Percentiles rank a stretch among this genome's conserved stretches.
These are phyloP conservation scores for Pelobates cultripes DNA, from an alignment of 2,797 vertebrate genomes.

Conservation along the genomic window DNA sequence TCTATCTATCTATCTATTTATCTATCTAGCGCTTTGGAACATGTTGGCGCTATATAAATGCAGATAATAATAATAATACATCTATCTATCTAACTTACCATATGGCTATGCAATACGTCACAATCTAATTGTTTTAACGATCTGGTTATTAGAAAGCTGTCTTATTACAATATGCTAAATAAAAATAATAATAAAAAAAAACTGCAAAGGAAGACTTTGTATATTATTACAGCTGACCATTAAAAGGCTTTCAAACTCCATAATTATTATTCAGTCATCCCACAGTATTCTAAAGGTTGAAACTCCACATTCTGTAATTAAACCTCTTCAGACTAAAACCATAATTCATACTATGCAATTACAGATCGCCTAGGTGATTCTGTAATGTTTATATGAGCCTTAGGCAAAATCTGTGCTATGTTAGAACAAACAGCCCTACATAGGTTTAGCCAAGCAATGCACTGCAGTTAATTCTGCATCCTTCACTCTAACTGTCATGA, in stretches of 20 bases:
- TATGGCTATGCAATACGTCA: too few species aligned
- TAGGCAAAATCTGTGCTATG: background rate
- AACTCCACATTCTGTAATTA: background rate
- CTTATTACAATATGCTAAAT: too few species aligned
- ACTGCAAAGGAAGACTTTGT: background rate
- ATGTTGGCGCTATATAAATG: too few species aligned
- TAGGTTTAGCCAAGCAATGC: background rate
- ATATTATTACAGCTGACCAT: background rate
- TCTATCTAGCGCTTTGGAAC: too few species aligned
- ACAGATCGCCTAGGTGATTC: background rate
- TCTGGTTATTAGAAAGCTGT: too few species aligned
- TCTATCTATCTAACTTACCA: too few species aligned
- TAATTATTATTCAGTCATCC: background rate
- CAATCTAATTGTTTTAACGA: too few species aligned
- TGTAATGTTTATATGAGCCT: background rate
- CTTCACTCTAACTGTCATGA: background rate
- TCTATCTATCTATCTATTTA: too few species aligned
- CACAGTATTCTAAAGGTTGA: background rate
- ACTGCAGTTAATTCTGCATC: background rate
- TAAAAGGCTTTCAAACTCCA: background rate
- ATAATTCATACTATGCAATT: background rate
- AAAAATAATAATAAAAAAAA: too few species aligned
- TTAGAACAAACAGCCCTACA: background rate
- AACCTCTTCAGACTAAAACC: background rate
- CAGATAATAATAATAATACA: too few species aligned